A percentile compares a stretch with the other conserved stretches of the same genome.
Conservation (phyloP, 2,797 vertebrate species). For the Lagorchestes hirsutus region DNA sequence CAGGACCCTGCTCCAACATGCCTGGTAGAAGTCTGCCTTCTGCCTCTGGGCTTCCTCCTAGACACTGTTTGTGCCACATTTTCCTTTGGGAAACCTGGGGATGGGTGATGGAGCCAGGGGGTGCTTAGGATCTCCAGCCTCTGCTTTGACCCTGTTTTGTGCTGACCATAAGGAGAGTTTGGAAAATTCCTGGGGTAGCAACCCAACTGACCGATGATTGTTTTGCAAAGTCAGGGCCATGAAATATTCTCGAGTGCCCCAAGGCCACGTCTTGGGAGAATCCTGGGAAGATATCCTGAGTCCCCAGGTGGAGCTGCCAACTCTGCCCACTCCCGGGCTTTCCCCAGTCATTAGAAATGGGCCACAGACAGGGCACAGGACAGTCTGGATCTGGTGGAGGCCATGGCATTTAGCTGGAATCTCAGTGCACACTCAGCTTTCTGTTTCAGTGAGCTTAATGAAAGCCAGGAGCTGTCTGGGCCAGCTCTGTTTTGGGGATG, state of each 20-base stretch:
- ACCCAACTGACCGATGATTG: not conserved
- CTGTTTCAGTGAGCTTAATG: not conserved
- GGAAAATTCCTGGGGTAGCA: not conserved
- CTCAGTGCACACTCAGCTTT: not conserved
- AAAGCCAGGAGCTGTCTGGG: constrained; percentile 1
- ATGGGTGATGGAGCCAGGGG: not conserved
- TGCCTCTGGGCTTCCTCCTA: not conserved
- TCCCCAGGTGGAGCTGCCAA: not conserved
- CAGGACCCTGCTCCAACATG: not conserved
- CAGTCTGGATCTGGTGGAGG: not conserved
- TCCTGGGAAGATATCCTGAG: not conserved
- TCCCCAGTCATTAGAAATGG: not conserved
- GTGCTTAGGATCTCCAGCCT: not conserved
- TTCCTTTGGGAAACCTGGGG: not conserved
- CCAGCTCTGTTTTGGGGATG: not conserved
- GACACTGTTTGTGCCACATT: not conserved
- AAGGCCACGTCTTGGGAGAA: not conserved
- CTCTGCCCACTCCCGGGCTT: not conserved
- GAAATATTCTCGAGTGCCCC: not conserved
- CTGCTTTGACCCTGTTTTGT: not conserved
- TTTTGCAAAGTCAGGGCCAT: not conserved
- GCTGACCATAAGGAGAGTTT: not conserved
- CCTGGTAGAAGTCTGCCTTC: too few species aligned
- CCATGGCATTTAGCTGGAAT: not conserved
- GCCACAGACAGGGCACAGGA: not conserved